Evolutionary conservation across 2,888 invertebrate genomes (phyloP), one percentile per base, ranked within the genome.

Genomic region (Archips xylosteana): DNA sequence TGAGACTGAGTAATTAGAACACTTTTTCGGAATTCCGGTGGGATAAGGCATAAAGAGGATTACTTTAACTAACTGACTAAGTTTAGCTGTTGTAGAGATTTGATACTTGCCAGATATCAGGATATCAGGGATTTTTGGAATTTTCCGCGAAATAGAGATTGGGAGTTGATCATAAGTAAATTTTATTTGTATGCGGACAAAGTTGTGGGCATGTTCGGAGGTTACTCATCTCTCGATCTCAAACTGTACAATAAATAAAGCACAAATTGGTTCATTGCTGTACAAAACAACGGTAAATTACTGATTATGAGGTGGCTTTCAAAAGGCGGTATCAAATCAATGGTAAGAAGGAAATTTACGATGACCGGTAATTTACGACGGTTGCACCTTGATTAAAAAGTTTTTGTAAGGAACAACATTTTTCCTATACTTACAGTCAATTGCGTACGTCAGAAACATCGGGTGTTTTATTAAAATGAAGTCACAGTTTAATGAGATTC

Each of bases 401-500:
- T 32, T 49, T 39, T 51, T 12, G 36, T 10, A 32, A 45, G 3
- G 13, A 65, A 15, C 23, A 65, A 12, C 39, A 57, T n/a, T 63
- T 68, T 34, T 63, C 9, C 6, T 32, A 60, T 34, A n/a, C n/a
- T n/a, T n/a, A 54, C 23, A 10, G 10, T 13, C 23, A 60, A 23
- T 12, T 15, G 12, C n/a, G 13, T 49, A 42, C 42, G 5, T 32
- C 6, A 62, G 10, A 8, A 32, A 34, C 34, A 63, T 51, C 10
- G 8, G 13, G 13, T 12, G 10, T 23, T 42, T 51, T 8, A 72
- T 75, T 63, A 70, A 75, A 75, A 71, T 72, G 64, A 71, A 9
- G n/a, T 59, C 61, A 8, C 68, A 62, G 10, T 61, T 4, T 36
- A 72, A 49, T 13, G 60, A 75, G 51, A 82, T 78, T 10, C 8